phyloP scores from a whole-genome alignment of 1,140 invertebrate genomes.

The Scylla paramamosain region DNA sequence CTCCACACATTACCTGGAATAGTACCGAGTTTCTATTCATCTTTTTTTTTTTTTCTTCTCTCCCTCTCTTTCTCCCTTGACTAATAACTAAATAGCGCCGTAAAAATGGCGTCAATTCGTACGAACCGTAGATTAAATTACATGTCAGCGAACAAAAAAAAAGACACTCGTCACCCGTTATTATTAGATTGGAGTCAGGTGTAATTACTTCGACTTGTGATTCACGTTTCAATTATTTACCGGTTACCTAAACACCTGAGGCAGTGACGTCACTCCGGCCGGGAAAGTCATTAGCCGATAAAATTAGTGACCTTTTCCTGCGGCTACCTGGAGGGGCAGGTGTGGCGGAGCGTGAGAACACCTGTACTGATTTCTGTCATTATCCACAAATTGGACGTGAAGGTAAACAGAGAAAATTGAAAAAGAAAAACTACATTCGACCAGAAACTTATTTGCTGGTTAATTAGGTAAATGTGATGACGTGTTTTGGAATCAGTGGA shows the following conservation, averaged over 20 bases:
- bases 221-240: neutral
- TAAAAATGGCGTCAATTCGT: too few species aligned
- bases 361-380: neutral
- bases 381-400: constrained; percentile 5
- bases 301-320: neutral
- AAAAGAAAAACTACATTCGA: neutral
- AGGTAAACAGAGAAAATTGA: neutral
- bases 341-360: neutral
- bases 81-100: too few species aligned
- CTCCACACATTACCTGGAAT: neutral
- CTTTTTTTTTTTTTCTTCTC: too few species aligned
- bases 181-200: too few species aligned
- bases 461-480: neutral
- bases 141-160: too few species aligned
- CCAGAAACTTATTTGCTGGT: too few species aligned
- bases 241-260: constrained; percentile 1
- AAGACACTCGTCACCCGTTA: too few species aligned
- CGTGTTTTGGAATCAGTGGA: neutral
- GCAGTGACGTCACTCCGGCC: neutral
- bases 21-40: too few species aligned
- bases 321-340: neutral
- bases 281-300: neutral
- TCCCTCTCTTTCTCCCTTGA: too few species aligned
- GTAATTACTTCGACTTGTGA: neutral
- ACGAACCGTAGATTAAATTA: too few species aligned